Conservation (phyloP, 2,797 vertebrate species). For the Sylvia borin region DNA sequence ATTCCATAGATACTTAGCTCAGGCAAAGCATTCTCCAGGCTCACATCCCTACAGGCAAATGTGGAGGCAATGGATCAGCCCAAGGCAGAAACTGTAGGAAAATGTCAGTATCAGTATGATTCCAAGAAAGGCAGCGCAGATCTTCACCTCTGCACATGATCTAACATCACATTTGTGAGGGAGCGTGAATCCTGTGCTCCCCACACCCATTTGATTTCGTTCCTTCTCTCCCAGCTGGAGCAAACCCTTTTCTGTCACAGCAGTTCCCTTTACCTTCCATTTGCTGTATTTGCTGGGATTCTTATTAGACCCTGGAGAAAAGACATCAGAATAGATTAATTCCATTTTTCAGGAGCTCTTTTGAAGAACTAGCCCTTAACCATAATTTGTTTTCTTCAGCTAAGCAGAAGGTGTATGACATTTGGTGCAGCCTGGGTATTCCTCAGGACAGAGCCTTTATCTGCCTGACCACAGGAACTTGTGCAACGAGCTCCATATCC, state of each 20-base stretch:
- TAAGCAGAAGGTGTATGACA: neutral
- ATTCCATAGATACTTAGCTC: neutral
- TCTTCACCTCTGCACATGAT: neutral
- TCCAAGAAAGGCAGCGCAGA: neutral
- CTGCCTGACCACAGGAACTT: neutral
- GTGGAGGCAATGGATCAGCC: accelerated
- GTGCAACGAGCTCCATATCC: neutral
- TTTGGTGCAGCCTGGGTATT: neutral
- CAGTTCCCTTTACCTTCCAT: neutral
- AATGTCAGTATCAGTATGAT: neutral
- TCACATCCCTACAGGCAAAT: neutral
- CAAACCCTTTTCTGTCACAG: neutral
- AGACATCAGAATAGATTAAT: neutral
- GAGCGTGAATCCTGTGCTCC: neutral
- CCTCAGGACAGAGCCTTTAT: neutral
- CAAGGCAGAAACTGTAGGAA: neutral
- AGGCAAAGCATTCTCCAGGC: neutral
- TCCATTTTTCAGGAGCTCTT: neutral
- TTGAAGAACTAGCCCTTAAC: neutral
- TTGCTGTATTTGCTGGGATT: neutral
- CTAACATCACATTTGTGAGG: neutral
- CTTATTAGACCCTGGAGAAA: neutral
- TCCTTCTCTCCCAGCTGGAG: neutral
- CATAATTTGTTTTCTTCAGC: neutral
- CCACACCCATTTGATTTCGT: neutral